Percentiles rank a stretch among this genome's conserved stretches.
These are phyloP conservation scores for Enteromius argenteus DNA, from an alignment of 2,797 vertebrate genomes.

Conservation along the genomic window DNA sequence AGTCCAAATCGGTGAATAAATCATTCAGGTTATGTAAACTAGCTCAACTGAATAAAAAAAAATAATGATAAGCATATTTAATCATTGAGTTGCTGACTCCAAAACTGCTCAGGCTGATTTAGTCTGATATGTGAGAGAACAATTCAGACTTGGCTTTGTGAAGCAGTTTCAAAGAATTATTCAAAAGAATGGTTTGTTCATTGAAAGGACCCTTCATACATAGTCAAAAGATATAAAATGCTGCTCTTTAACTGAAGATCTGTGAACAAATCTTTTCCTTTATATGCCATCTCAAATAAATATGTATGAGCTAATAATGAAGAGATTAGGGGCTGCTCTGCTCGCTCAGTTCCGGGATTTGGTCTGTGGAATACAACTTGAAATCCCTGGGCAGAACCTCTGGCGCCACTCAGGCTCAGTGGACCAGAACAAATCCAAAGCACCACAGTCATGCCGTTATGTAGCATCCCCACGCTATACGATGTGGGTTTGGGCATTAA, in stretches of 20 bases:
- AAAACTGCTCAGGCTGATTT: not conserved
- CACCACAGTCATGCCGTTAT: conserved; percentile 68
- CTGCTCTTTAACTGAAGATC: conserved; percentile 35
- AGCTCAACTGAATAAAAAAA: not conserved
- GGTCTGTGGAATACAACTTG: conserved; percentile 59
- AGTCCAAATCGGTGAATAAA: not conserved
- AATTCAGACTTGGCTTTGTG: not conserved
- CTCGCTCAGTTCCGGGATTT: conserved; percentile 39
- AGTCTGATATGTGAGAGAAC: not conserved
- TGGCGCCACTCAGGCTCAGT: conserved; percentile 70
- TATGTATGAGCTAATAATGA: conserved; percentile 57
- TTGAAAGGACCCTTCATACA: conserved; percentile 30
- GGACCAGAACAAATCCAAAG: conserved; percentile 79
- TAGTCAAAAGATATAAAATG: conserved; percentile 22
- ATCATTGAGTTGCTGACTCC: not conserved
- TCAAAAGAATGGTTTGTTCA: not conserved
- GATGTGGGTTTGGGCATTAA: conserved; percentile 31
- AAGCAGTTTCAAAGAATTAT: not conserved
- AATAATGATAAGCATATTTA: not conserved
- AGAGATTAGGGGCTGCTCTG: conserved; percentile 57
- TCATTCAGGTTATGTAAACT: not conserved
- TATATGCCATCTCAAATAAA: conserved; percentile 21
- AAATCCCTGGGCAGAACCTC: conserved; percentile 72
- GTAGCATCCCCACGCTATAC: conserved; percentile 57
- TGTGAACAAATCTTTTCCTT: conserved; percentile 26